Percentiles rank a stretch among this genome's conserved stretches.
Evolutionary conservation across 1,140 invertebrate species (phyloP).

Genomic region (Dolichoris vasculosae): DNA sequence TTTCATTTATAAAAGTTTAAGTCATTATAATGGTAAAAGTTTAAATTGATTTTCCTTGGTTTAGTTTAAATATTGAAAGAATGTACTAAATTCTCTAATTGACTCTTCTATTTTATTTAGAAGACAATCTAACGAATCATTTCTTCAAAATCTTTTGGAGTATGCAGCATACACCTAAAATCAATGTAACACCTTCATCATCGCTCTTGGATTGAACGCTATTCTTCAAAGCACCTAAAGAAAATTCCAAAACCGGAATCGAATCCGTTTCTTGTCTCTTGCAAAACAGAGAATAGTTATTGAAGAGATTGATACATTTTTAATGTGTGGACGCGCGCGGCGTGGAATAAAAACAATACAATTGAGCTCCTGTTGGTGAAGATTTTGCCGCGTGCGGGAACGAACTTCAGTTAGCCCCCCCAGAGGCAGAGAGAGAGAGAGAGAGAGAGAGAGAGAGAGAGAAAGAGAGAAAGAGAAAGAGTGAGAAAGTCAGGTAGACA

Average conservation of each 20-base stretch:
- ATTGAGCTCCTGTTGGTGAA: neutral
- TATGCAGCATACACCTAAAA: neutral
- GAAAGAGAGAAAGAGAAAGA: neutral
- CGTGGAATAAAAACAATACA: conserved; percentile 45
- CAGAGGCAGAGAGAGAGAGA: neutral
- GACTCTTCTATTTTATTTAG: too few relatives aligned
- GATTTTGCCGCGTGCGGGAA: neutral
- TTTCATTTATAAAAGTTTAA: neutral
- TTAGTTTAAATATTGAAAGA: neutral
- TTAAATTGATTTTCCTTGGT: neutral
- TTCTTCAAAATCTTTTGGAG: too few relatives aligned
- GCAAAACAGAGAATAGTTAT: conserved; percentile 55
- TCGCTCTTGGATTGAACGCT: neutral
- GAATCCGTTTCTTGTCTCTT: neutral
- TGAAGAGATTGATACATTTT: conserved; percentile 67
- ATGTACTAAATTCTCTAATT: too few relatives aligned
- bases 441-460: neutral
- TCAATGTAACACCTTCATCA: conserved; percentile 4
- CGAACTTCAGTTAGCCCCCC: neutral
- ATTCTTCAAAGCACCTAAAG: conserved; percentile 8
- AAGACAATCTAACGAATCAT: too few relatives aligned
- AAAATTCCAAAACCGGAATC: neutral
- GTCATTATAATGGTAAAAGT: neutral
- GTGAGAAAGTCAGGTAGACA: too few relatives aligned
- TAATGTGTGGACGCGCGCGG: conserved; percentile 58